Base-by-base conservation (phyloP, 2,888 invertebrate species). In the Ernsta delagoae region DNA sequence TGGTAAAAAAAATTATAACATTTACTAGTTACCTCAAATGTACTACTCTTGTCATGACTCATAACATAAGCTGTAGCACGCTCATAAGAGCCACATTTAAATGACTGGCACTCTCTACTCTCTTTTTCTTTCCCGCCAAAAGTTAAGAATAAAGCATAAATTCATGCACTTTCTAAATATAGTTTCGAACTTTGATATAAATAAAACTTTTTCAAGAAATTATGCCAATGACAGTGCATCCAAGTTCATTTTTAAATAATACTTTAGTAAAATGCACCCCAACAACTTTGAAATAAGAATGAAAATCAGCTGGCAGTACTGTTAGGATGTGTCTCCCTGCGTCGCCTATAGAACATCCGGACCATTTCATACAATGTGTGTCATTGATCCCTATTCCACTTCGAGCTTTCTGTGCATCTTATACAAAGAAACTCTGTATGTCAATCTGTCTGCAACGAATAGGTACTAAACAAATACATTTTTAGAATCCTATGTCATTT, bases 311-410 rank as follows among this genome's bases (percentile, higher is more conserved):
- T 56, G 31, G 3, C 41, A n/a, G 3, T 34, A 45, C 0, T 57
- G 3, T 45, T 45, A 43, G 59, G 53, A 60, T 60, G 31, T 54
- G 50, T 24, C 41, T 43, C 4, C 41, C 54, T 64, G 39, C 12
- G 56, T 54, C 66, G 66, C 60, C 43, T 66, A 43, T 71, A 57
- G 65, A 65, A 72, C 77, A 75, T 80, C 79, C 79, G 80, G 71
- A 74, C 50, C 70, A 76, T 70, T 50, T 50, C 16, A 71, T 70
- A 73, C 75, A 73, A 72, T 73, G 72, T 70, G 69, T 75, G 77
- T 75, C 78, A 78, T 75, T 79, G 77, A 76, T 78, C 75, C 74
- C 68, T 71, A 67, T 72, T 72, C 75, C 75, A 73, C 70, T 71
- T 70, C 71, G 57, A 73, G 72, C 77, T 78, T 78, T 77, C 77